Percentiles rank a stretch among this genome's conserved stretches.
Evolutionary conservation across 2,888 invertebrate species (phyloP).

Genomic region (Melinaea marsaeus): DNA sequence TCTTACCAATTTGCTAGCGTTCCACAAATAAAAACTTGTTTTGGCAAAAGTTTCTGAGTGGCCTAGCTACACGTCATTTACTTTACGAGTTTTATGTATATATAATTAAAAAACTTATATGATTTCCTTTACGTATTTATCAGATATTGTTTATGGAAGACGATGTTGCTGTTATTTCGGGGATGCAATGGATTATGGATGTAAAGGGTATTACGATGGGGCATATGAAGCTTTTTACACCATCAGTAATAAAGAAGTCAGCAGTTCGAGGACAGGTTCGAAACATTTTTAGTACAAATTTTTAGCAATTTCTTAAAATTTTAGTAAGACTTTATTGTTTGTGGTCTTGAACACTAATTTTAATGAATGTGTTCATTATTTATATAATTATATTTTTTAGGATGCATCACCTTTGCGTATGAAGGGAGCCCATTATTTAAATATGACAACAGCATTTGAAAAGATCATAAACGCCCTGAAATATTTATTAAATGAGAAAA

Average conservation of each 20-base stretch:
- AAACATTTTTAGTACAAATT: too few relatives aligned
- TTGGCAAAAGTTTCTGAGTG: too few relatives aligned
- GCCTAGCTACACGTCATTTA: too few relatives aligned
- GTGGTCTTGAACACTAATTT: background rate
- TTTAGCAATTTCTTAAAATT: background rate
- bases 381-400: conserved; percentile 47
- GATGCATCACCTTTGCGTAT: conserved; percentile 77
- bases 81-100: too few relatives aligned
- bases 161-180: background rate
- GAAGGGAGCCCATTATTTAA: conserved; percentile 77
- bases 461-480: conserved; percentile 72
- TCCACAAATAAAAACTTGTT: too few relatives aligned
- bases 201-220: background rate
- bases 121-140: background rate
- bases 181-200: background rate
- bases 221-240: background rate
- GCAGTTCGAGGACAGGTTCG: background rate
- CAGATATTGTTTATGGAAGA: conserved; percentile 1
- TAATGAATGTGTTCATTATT: too few relatives aligned
- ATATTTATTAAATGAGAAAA: conserved; percentile 76
- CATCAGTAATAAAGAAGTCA: background rate
- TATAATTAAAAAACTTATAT: too few relatives aligned
- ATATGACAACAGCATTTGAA: conserved; percentile 76
- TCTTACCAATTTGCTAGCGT: too few relatives aligned
- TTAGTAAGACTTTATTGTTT: background rate